A percentile compares a stretch with the other conserved stretches of the same genome.
phyloP scores from a whole-genome alignment of 2,113 vertebrate species.

The Lonchura striata region DNA sequence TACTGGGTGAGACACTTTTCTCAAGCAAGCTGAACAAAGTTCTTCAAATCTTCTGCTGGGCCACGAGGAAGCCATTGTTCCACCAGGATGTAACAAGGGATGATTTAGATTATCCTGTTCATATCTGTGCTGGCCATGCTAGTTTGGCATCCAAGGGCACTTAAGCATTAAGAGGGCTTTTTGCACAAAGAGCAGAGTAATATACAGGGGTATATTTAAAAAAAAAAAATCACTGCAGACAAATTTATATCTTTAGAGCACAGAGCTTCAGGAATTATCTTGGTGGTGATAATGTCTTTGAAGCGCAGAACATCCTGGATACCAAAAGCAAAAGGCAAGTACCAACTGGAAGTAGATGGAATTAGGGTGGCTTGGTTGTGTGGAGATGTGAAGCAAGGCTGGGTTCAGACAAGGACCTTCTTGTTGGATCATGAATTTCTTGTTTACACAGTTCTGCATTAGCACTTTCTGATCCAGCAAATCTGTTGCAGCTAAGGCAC shows the following conservation, averaged over 20 bases:
- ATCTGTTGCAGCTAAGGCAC: neutral
- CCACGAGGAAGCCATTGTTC: neutral
- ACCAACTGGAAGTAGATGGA: conserved; percentile 7
- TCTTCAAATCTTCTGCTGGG: neutral
- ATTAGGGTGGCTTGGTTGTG: neutral
- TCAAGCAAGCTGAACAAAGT: neutral
- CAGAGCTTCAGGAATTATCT: neutral
- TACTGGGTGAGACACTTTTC: neutral
- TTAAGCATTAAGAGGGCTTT: neutral
- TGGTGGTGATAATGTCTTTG: conserved; percentile 13
- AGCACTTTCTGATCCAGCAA: conserved; percentile 21
- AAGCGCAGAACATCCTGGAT: neutral
- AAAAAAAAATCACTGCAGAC: neutral
- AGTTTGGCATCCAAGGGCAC: neutral
- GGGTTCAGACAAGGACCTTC: conserved; percentile 40
- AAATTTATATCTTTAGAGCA: conserved; percentile 10
- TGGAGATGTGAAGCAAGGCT: neutral
- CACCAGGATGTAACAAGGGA: neutral
- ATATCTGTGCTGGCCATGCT: neutral
- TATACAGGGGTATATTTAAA: neutral
- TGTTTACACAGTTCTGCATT: conserved; percentile 6
- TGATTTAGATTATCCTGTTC: neutral
- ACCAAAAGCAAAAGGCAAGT: conserved; percentile 22
- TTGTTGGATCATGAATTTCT: conserved; percentile 7
- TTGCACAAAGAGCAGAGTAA: neutral